phyloP scores from a whole-genome alignment of 2,888 invertebrate species.

The Rhyacophila evoluta region DNA sequence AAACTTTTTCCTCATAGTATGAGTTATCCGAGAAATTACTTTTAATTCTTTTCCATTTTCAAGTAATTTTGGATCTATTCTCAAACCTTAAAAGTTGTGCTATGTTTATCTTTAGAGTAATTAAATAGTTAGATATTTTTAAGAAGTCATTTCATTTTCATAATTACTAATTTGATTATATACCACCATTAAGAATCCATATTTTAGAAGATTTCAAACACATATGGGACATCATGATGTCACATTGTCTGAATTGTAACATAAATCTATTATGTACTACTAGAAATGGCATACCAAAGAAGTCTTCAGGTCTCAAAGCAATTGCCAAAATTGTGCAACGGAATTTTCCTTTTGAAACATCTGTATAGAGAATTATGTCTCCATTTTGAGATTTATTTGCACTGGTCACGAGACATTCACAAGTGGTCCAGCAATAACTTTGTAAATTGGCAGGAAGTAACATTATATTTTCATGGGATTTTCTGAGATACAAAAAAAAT shows the following conservation, averaged over 20 bases:
- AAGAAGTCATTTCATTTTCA: too few relatives aligned
- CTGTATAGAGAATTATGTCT: not conserved
- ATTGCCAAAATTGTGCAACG: constrained; percentile 29
- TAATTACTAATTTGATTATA: too few relatives aligned
- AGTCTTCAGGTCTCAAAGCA: constrained; percentile 11
- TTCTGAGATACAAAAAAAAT: constrained; percentile 23
- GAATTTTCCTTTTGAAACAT: not conserved
- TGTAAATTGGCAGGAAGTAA: not conserved
- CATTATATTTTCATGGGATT: not conserved
- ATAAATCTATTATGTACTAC: too few relatives aligned
- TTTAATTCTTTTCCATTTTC: not conserved
- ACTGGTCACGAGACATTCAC: not conserved
- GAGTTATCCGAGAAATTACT: not conserved
- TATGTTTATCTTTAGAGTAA: too few relatives aligned
- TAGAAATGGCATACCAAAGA: not conserved
- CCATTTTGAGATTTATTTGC: not conserved
- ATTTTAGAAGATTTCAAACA: too few relatives aligned
- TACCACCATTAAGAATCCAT: too few relatives aligned
- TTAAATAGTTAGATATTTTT: too few relatives aligned
- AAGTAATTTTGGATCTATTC: not conserved
- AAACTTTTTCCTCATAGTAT: not conserved
- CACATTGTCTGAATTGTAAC: too few relatives aligned
- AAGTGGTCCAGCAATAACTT: not conserved
- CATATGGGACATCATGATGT: too few relatives aligned
- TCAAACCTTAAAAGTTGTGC: not conserved